Evolutionary conservation across 2,888 invertebrate genomes (phyloP).

Genomic region (Flexamia atlantica): DNA sequence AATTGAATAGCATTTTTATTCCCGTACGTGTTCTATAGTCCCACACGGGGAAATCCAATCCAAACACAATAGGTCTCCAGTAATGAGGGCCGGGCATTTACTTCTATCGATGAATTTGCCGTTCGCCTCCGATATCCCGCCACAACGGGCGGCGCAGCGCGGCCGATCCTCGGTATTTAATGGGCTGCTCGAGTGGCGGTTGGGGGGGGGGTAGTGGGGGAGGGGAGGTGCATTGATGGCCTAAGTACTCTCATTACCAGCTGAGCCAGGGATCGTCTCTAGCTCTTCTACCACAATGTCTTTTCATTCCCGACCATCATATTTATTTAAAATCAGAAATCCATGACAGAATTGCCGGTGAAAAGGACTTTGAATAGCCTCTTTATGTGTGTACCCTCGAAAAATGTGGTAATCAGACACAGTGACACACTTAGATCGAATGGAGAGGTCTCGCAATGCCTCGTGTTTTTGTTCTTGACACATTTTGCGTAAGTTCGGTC

Average conservation of each 20-base stretch:
- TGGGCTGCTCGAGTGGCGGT: conserved; percentile 23
- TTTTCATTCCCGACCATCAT: conserved; percentile 40
- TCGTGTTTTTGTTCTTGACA: no score
- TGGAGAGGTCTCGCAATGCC: no score
- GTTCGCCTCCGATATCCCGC: not conserved
- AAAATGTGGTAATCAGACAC: not conserved
- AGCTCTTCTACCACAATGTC: conserved; percentile 30
- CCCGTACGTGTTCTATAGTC: no score
- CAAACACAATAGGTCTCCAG: no score
- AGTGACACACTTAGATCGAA: not conserved
- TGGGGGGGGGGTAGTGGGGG: not conserved
- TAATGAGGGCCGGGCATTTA: not conserved
- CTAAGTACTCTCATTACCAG: conserved; percentile 39
- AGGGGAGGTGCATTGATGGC: conserved; percentile 37
- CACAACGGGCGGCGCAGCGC: not conserved
- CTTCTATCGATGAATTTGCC: not conserved
- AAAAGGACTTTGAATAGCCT: conserved; percentile 12
- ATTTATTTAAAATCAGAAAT: conserved; percentile 51
- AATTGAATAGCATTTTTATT: no score
- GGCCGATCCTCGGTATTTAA: conserved; percentile 26
- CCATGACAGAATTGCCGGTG: conserved; percentile 36
- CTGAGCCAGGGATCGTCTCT: conserved; percentile 17
- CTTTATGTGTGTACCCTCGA: not conserved
- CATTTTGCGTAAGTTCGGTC: no score
- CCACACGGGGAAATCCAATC: no score